Evolutionary conservation across 2,113 vertebrate genomes (phyloP).

Genomic region (Conger conger): DNA sequence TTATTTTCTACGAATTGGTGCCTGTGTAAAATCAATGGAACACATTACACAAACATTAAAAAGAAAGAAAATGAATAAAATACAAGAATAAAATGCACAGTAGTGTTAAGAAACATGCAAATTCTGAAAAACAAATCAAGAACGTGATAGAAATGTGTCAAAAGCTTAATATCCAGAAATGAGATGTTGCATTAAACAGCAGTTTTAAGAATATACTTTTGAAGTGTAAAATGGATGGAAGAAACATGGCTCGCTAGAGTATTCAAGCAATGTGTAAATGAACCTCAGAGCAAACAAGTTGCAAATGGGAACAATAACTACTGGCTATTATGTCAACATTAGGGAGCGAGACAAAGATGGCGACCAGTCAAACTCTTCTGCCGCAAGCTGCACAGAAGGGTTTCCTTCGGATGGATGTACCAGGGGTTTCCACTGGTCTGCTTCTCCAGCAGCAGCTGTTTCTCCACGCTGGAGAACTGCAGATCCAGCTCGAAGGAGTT

Average conservation of each 20-base stretch:
- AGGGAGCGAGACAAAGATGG: neutral
- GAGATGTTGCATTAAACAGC: neutral
- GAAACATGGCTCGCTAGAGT: no score
- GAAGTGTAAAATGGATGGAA: neutral
- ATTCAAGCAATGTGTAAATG: no score
- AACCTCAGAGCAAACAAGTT: neutral
- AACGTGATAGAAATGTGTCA: no score
- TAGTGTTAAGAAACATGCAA: no score
- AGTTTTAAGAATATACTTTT: neutral
- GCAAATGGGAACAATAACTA: neutral
- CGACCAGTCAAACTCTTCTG: neutral
- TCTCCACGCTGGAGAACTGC: conserved; percentile 94
- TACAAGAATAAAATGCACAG: neutral
- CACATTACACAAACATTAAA: neutral
- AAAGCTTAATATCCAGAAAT: neutral
- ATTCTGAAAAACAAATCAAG: no score
- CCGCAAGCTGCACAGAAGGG: neutral
- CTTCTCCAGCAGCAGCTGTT: conserved; percentile 89
- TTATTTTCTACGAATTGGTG: conserved; percentile 99
- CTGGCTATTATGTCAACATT: neutral
- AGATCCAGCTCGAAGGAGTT: conserved; percentile 97
- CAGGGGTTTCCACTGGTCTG: conserved; percentile 93
- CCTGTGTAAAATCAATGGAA: conserved; percentile 69
- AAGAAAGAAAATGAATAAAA: neutral
- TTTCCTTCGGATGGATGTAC: conserved; percentile 63